Base-by-base conservation (phyloP, 1,140 invertebrate species). In the Argopecten irradians region DNA sequence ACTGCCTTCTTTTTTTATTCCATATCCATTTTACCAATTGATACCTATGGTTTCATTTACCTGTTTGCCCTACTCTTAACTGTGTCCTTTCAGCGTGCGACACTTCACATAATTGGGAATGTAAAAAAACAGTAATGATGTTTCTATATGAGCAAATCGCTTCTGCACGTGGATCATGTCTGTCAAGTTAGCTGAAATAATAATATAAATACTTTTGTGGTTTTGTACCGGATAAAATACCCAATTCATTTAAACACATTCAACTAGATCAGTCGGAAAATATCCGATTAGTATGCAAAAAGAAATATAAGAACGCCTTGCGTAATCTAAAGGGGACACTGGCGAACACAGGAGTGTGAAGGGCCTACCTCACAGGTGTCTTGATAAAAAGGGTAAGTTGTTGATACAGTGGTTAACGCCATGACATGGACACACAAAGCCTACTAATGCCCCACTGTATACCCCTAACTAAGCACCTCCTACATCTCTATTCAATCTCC, bases 261-360 rank as follows among this genome's bases (percentile, higher is more conserved):
- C 22, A 71, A 16, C 55, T 28, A 71, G 55, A 71, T 71, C 55
- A 71, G 55, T n/a, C 55, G 55, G 55, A 71, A 71, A 71, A 71
- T 71, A 71, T n/a, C 55, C 55, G 55, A 71, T 71, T 71, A 71
- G 19, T 71, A 71, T 71, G 55, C 55, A 71, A 71, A 71, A 71
- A 28, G 55, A 71, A 71, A 28, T n/a, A 71, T 71, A 8, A 71
- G 55, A 71, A 71, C n/a, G 55, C 55, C 55, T 71, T 71, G 55
- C 55, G 55, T 71, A 71, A 71, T 71, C 16, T 71, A 28, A 71
- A 71, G 55, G 55, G 55, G 55, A 28, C 55, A 71, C 28, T 71
- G 55, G 55, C 55, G 55, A 28, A n/a, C 22, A 28, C 28, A n/a
- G 55, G 55, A 71, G 55, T 71, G 55, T 71, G 55, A 71, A 71